Evolutionary conservation across 2,888 invertebrate species (phyloP), one percentile per base, ranked within the genome.

Genomic region (Ornithoptera alexandrae): DNA sequence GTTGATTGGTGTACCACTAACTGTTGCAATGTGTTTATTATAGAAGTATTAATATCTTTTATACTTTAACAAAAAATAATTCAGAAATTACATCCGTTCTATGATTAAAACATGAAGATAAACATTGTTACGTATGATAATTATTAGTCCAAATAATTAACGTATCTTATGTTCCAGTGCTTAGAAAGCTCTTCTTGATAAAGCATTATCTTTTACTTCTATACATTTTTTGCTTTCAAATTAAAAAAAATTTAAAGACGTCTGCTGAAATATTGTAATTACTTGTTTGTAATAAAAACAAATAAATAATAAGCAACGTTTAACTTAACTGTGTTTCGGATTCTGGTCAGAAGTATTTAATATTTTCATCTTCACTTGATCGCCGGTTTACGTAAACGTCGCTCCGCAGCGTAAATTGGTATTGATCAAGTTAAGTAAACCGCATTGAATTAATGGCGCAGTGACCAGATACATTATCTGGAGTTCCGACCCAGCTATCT

Each of bases 401-500:
- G 68, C 58, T 56, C 50, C 63, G 72, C 78, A 79, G 75, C 77
- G 77, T 81, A 83, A 85, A 85, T 84, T 81, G 79, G 83, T 82
- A 83, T 84, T 87, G 87, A 90, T 89, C 87, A 87, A 87, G 85
- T 86, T 86, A 88, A 89, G 87, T 88, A 86, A 70, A 89, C 90
- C 89, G 79, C 87, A 87, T 73, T 80, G 77, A 79, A 90, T 91
- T 89, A 88, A 90, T 90, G 81, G 87, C 80, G 78, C 75, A 77
- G 82, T 85, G 87, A 87, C 88, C 86, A 90, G 87, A 90, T 89
- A 89, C 87, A 91, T 91, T 90, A 89, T 89, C 89, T 85, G 78
- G 79, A 81, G 84, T 81, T 84, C 83, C 83, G 83, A 88, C 87
- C 88, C 84, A 81, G 83, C 87, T 86, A 85, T 87, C 88, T 82